Evolutionary conservation across 2,888 invertebrate species (phyloP).

Genomic region (Salpingus planirostris): DNA sequence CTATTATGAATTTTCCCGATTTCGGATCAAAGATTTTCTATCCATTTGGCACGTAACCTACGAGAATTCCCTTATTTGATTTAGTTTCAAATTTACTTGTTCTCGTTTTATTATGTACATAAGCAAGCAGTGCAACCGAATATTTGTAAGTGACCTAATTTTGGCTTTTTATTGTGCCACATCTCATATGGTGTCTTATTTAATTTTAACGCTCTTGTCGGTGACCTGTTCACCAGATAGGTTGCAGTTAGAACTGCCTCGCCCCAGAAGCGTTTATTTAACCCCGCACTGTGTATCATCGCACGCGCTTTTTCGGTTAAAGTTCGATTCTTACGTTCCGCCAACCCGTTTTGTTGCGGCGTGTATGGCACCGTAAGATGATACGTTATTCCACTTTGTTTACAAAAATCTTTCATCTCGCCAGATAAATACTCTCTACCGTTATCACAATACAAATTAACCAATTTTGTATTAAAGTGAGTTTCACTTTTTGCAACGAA

Average conservation of each 20-base stretch:
- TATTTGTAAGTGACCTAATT: background rate
- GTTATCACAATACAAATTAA: slow-evolving; percentile 14
- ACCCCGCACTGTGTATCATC: slow-evolving; percentile 1
- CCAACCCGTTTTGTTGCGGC: slow-evolving; percentile 15
- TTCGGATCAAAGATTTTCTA: background rate
- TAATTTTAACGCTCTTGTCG: slow-evolving; percentile 1
- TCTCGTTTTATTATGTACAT: slow-evolving; percentile 2
- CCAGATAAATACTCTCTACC: slow-evolving; percentile 16
- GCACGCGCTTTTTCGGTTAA: slow-evolving; percentile 8
- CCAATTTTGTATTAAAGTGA: too few relatives aligned
- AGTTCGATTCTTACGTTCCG: slow-evolving; percentile 9
- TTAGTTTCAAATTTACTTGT: slow-evolving; percentile 3
- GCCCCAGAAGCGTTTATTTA: slow-evolving; percentile 1
- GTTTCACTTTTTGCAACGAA: slow-evolving; percentile 12
- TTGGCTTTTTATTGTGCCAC: slow-evolving; percentile 1
- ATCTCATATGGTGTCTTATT: slow-evolving; percentile 2
- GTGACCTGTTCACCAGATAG: background rate
- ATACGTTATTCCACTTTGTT: slow-evolving; percentile 11
- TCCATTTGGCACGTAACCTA: too few relatives aligned
- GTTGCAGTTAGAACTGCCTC: slow-evolving; percentile 1
- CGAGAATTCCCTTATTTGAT: slow-evolving; percentile 1
- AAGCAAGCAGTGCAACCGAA: background rate
- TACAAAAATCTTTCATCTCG: slow-evolving; percentile 10
- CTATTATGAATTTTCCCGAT: slow-evolving; percentile 1
- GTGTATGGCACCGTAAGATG: slow-evolving; percentile 10